Conservation (phyloP, 2,797 vertebrate species). For the Macropus fuliginosus region DNA sequence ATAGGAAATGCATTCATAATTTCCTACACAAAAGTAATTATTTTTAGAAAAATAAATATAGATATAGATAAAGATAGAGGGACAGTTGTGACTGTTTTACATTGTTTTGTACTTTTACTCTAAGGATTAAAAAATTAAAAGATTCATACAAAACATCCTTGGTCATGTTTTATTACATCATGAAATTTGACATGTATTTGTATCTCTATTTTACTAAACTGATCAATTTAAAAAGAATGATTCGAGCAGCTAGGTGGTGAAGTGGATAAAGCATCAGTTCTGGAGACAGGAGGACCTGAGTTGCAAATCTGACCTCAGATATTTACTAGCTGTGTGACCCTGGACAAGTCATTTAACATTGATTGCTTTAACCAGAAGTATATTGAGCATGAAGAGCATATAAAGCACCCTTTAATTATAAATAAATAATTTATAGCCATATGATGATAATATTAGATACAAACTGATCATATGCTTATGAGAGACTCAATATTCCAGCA, state of each 20-base stretch:
- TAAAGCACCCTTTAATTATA: not conserved
- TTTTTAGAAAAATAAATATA: not conserved
- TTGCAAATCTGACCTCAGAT: not conserved
- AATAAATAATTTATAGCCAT: not conserved
- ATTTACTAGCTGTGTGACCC: not conserved
- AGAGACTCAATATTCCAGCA: not conserved
- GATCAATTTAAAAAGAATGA: not conserved
- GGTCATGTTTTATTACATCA: not conserved
- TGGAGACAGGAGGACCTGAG: not conserved
- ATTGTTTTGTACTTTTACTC: not conserved
- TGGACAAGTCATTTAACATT: not conserved
- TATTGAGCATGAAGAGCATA: no score
- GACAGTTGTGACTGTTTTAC: not conserved
- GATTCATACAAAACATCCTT: not conserved
- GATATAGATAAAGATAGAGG: not conserved
- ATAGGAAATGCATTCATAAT: not conserved
- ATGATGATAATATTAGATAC: not conserved
- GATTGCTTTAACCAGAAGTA: not conserved
- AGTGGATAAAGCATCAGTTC: not conserved
- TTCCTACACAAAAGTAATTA: not conserved
- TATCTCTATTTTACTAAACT: not conserved
- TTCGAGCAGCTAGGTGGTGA: not conserved
- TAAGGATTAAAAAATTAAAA: not conserved
- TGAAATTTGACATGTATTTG: not conserved
- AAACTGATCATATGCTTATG: not conserved